Conservation (phyloP, 2,888 invertebrate species). For the Cenopis cana region DNA sequence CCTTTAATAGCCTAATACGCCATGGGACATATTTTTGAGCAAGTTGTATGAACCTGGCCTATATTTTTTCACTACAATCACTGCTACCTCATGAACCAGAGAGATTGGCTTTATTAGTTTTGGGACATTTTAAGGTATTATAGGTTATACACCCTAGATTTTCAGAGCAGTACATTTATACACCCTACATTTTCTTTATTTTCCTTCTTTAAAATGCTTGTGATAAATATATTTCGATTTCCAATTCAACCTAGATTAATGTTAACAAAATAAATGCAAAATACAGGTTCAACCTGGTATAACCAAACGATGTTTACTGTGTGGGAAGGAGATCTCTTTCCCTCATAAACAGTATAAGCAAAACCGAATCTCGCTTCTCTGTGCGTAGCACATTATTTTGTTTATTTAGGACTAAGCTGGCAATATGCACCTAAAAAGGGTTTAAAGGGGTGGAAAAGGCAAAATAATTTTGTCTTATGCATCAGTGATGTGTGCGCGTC, state of each 20-base stretch:
- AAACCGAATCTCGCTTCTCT: constrained; percentile 13
- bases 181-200: no score
- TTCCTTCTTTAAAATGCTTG: no score
- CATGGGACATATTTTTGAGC: no score
- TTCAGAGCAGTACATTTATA: no score
- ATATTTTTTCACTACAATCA: no score
- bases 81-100: no score
- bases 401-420: constrained; percentile 38
- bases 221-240: neutral
- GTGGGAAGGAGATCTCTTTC: constrained; percentile 21
- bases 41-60: no score
- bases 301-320: constrained; percentile 6
- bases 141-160: no score
- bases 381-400: constrained; percentile 34
- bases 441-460: constrained; percentile 38
- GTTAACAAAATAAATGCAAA: neutral
- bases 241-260: neutral
- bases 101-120: neutral
- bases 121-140: neutral
- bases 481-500: constrained; percentile 53
- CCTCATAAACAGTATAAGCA: constrained; percentile 12
- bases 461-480: constrained; percentile 47
- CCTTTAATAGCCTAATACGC: no score
- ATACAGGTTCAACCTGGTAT: neutral
- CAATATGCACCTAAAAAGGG: constrained; percentile 38